Conservation (phyloP, 2,888 invertebrate species). For the Patella caerulea region DNA sequence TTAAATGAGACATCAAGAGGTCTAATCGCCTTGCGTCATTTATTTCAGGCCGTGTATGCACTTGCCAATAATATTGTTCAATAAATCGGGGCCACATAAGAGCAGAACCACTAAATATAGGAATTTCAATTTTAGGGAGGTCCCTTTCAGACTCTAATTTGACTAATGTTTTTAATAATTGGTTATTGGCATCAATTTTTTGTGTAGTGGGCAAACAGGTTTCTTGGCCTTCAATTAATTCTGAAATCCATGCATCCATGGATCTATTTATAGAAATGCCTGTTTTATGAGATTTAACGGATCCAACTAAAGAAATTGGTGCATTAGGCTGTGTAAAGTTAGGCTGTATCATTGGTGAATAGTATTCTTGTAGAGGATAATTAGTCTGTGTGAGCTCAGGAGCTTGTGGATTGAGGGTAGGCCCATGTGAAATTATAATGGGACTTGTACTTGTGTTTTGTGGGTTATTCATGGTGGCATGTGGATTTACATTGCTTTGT, state of each 20-base stretch:
- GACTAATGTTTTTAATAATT: background rate
- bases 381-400: no score
- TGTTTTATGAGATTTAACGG: no score
- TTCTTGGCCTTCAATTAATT: constrained; percentile 4
- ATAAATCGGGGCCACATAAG: background rate
- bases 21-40: background rate
- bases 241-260: constrained; percentile 11
- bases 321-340: no score
- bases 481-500: no score
- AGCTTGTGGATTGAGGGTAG: no score
- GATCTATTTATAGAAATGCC: background rate
- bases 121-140: constrained; percentile 8
- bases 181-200: background rate
- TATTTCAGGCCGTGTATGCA: background rate
- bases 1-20: background rate
- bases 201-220: background rate
- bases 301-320: no score
- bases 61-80: background rate
- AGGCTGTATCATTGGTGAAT: no score
- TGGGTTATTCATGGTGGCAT: no score
- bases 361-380: no score
- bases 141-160: constrained; percentile 10
- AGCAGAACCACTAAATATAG: background rate
- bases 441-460: no score
- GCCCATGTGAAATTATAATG: no score